Conservation (phyloP, 1,140 invertebrate species). For the Hycleus cichorii region DNA sequence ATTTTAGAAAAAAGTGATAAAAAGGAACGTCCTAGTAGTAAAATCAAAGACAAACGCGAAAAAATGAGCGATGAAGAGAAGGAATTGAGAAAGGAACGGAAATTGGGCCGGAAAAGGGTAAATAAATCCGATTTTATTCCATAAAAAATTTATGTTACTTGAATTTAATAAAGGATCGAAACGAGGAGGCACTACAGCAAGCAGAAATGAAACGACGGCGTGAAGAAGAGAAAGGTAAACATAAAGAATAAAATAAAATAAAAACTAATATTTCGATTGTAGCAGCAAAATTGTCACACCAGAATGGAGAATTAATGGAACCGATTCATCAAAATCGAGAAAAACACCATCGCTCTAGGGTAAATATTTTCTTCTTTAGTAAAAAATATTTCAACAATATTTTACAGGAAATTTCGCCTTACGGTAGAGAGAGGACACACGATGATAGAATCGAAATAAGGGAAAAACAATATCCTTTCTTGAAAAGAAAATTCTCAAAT, state of each 20-base stretch:
- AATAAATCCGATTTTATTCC: slow-evolving; percentile 22
- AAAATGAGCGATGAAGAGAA: slow-evolving; percentile 56
- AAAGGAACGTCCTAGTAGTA: slow-evolving; percentile 55
- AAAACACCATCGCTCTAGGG: slow-evolving; percentile 52
- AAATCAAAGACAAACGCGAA: slow-evolving; percentile 51
- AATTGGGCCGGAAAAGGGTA: slow-evolving; percentile 66
- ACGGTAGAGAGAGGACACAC: slow-evolving; percentile 55
- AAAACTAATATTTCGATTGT: slow-evolving; percentile 14
- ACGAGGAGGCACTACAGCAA: slow-evolving; percentile 51
- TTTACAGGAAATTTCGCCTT: slow-evolving; percentile 63
- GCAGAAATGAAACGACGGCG: slow-evolving; percentile 65
- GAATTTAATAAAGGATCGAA: slow-evolving; percentile 50
- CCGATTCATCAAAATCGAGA: slow-evolving; percentile 40
- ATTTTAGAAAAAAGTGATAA: slow-evolving; percentile 47
- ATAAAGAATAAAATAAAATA: neutral
- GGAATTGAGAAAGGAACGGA: slow-evolving; percentile 67
- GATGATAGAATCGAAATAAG: slow-evolving; percentile 54
- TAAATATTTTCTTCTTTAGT: slow-evolving; percentile 30
- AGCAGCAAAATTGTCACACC: slow-evolving; percentile 44
- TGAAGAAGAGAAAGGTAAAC: slow-evolving; percentile 65
- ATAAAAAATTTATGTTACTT: neutral
- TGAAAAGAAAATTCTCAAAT: neutral
- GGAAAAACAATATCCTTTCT: slow-evolving; percentile 76
- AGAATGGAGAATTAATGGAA: slow-evolving; percentile 51
- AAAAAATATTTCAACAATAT: slow-evolving; percentile 12